Evolutionary conservation across 2,113 vertebrate genomes (phyloP), one percentile per base, ranked within the genome.

Genomic region (Monopterus albus): DNA sequence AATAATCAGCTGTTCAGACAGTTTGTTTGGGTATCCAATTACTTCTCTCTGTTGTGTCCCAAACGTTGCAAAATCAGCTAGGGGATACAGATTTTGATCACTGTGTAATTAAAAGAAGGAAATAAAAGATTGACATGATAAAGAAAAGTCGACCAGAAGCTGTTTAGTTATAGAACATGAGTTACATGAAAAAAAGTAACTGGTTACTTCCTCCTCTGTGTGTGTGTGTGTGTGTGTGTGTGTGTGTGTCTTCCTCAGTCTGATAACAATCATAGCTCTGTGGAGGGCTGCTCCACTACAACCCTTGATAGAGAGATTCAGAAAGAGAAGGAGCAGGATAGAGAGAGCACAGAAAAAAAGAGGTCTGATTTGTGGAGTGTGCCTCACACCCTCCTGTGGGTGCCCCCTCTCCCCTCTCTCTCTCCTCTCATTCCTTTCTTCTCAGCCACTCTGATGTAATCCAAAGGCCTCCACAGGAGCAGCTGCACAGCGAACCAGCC

Each of bases 401-500:
- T 56, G 73, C 81, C 81, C 82, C 87, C 84, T 81, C 75, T 80
- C 81, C 69, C 70, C 68, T 59, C 87, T 69, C 75, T 70, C 75
- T 76, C 71, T 68, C 46, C 86, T 85, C 86, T 88, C 87, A 59
- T 85, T 90, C 90, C 90, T 93, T 88, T 89, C 92, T 92, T 91
- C 89, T 92, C 84, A 83, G 72, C 87, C 92, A 88, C 94, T 86
- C 85, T 97, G 96, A 98, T 95, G 94, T 96, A 95, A 96, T 95
- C 94, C 89, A 92, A 95, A 93, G 94, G 92, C 94, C 91, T 94
- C 94, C 81, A 87, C 89, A 87, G 92, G 92, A 94, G 95, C 96
- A 96, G 96, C 96, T 97, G 95, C 95, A 94, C 91, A 91, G 95
- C 95, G 93, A 95, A 93, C 95, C 93, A 89, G 90, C 89, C 90